Evolutionary conservation across 2,797 vertebrate genomes (phyloP).

Genomic region (Ciconia nigra): DNA sequence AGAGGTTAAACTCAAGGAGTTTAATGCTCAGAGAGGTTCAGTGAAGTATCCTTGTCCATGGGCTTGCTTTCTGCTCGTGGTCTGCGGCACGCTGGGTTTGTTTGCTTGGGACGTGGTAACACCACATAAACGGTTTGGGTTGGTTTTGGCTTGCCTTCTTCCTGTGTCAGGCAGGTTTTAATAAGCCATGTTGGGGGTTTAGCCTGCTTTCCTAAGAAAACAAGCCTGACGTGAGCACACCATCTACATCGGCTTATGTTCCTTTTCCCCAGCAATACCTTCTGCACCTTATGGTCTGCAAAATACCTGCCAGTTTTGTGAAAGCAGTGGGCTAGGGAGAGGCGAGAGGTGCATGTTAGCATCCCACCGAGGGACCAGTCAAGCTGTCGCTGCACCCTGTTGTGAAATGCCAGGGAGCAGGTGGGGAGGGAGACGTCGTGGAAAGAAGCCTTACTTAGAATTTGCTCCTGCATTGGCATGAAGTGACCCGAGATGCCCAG

Average conservation of each 20-base stretch:
- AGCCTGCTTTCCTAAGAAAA: background rate
- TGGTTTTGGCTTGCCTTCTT: background rate
- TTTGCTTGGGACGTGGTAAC: background rate
- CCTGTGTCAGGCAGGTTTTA: background rate
- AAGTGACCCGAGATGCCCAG: background rate
- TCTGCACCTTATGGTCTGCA: background rate
- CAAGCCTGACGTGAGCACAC: fast-evolving
- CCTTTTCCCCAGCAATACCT: background rate
- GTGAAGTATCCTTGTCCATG: background rate
- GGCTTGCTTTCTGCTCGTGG: fast-evolving
- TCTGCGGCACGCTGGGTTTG: background rate
- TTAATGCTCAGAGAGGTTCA: background rate
- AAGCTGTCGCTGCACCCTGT: background rate
- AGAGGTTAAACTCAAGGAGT: background rate
- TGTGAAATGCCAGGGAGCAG: background rate
- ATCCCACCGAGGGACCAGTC: background rate
- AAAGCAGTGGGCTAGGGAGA: background rate
- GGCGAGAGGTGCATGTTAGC: background rate
- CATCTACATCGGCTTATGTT: fast-evolving
- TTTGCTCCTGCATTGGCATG: background rate
- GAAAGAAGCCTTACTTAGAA: background rate
- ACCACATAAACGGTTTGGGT: background rate
- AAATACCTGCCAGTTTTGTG: background rate
- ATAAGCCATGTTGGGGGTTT: background rate
- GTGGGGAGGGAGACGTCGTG: fast-evolving